Evolutionary conservation across 2,113 vertebrate species (phyloP), one percentile per base, ranked within the genome.

Genomic region (Pseudorectes ferrugineus): DNA sequence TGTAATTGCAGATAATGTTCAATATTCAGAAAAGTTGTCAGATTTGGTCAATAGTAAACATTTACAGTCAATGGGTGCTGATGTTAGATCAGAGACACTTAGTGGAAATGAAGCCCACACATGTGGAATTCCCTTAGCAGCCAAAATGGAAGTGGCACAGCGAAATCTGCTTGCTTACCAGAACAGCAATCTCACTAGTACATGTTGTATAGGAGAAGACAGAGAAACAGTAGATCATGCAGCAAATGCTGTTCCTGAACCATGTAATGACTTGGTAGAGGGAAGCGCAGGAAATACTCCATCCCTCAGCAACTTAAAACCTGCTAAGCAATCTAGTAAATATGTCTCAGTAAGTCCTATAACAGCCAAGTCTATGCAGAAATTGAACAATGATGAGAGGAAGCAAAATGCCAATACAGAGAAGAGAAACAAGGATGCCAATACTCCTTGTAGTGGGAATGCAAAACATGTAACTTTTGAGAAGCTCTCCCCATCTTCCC

Each of bases 391-490:
- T 54, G 83, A 40, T 31, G 52, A 95, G 71, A 86, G 74, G 91
- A 91, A 70, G 38, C 75, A 91, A 63, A 78, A 73, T 31, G 73
- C 70, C 59, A 90, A 94, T 48, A 59, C 14, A 33, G 48, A 70
- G 26, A 93, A 81, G 29, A 78, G 65, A 38, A 94, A 29, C 45
- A 95, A 82, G 45, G 61, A 79, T 51, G 45, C 45, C 46, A 17
- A 42, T 77, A 25, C 92, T 87, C 61, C 65, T 65, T 90, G 62
- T 35, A 31, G 45, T 72, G 88, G 48, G 75, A 85, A 76, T 57
- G 97, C 92, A 45, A 98, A 98, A 46, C 97, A 81, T 4, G 95
- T 96, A 55, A 98, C 96, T 88, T 97, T 98, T 94, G 96, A 96
- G 68, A 88, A 71, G 10, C 88, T 76, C 31, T 97, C 85, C 48